These are phyloP conservation scores for Conger conger DNA, from an alignment of 2,113 vertebrate genomes.

Conservation along the genomic window DNA sequence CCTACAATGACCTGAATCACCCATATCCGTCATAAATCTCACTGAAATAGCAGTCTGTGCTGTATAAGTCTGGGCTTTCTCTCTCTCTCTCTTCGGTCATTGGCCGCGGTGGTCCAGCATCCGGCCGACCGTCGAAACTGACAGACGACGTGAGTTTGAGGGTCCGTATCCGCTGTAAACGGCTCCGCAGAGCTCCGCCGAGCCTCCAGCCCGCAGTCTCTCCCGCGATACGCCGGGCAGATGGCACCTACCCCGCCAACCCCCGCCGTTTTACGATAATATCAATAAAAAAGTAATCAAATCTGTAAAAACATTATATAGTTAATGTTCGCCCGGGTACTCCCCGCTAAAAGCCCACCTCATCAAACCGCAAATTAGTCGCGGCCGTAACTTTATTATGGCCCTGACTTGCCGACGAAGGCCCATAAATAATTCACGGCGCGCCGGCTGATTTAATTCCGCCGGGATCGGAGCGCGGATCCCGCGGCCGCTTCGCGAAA, in stretches of 20 bases:
- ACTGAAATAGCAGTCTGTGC: too few species aligned
- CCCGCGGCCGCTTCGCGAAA: not conserved
- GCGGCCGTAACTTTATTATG: slow-evolving; percentile 74
- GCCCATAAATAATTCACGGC: slow-evolving; percentile 81
- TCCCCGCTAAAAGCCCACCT: slow-evolving; percentile 68
- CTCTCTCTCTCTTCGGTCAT: not conserved
- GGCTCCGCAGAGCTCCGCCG: too few species aligned
- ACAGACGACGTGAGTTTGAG: not conserved
- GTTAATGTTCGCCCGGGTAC: slow-evolving; percentile 67
- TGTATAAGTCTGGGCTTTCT: too few species aligned
- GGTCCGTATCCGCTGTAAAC: not conserved
- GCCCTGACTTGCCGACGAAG: slow-evolving; percentile 53
- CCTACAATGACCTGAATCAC: too few species aligned
- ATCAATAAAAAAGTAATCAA: slow-evolving; percentile 72
- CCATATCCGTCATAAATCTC: too few species aligned
- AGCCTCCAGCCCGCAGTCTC: not conserved
- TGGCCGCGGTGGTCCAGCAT: not conserved
- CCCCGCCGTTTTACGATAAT: slow-evolving; percentile 72
- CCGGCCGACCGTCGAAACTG: not conserved
- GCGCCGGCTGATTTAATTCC: slow-evolving; percentile 79
- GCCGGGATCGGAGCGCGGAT: slow-evolving; percentile 55
- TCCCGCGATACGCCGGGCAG: not conserved
- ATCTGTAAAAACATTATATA: slow-evolving; percentile 73
- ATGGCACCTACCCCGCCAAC: slow-evolving; percentile 33
- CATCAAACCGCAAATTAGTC: slow-evolving; percentile 76